Percentiles rank a stretch among this genome's conserved stretches.
phyloP scores from a whole-genome alignment of 1,140 invertebrate genomes.

The Sweltsa coloradensis region DNA sequence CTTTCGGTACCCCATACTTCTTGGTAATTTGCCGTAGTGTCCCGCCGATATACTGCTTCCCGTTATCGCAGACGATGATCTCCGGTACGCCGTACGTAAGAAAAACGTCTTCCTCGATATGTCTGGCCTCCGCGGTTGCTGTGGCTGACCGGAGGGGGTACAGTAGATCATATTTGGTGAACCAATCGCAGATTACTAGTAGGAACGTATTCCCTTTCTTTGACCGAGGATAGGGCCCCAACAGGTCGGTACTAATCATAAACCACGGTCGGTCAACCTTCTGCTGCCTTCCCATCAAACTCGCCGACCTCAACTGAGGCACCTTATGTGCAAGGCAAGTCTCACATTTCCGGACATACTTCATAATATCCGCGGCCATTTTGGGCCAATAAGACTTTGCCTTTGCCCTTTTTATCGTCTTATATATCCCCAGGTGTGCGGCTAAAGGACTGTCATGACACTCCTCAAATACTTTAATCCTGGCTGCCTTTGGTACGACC shows the following conservation, averaged over 20 bases:
- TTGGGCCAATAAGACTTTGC: constrained; percentile 21
- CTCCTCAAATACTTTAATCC: too few relatives aligned
- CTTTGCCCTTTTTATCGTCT: too few relatives aligned
- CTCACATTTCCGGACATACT: constrained; percentile 19
- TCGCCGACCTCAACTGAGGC: constrained; percentile 19
- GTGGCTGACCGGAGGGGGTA: background rate
- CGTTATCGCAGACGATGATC: constrained; percentile 9
- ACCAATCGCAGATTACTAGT: constrained; percentile 27
- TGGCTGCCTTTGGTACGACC: too few relatives aligned
- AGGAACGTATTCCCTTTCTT: constrained; percentile 24
- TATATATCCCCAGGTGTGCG: too few relatives aligned
- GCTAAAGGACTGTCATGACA: too few relatives aligned
- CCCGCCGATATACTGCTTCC: constrained; percentile 2
- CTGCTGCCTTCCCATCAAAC: constrained; percentile 22
- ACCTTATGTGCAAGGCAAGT: constrained; percentile 23
- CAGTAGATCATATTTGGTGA: constrained; percentile 23
- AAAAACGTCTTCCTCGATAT: constrained; percentile 16
- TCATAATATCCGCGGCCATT: constrained; percentile 14
- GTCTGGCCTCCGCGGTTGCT: background rate
- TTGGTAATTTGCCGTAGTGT: background rate
- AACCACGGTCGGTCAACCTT: constrained; percentile 22
- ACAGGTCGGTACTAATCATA: constrained; percentile 26
- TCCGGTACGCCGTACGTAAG: constrained; percentile 9
- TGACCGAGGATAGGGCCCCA: constrained; percentile 28
- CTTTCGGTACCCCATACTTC: background rate